Conservation (phyloP, 2,888 invertebrate genomes). For the Lymantria monacha region DNA sequence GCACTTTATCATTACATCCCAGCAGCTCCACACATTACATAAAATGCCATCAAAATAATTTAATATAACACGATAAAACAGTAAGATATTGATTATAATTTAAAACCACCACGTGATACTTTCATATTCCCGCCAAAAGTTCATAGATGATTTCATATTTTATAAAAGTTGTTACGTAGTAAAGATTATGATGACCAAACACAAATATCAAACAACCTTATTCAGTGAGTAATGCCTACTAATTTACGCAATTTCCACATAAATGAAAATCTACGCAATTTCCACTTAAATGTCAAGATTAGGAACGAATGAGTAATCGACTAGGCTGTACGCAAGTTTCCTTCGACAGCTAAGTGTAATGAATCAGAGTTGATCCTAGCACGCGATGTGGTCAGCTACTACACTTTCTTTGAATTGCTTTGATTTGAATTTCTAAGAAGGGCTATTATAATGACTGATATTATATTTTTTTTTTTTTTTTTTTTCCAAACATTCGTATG, state of each 20-base stretch:
- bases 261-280: conserved; percentile 16
- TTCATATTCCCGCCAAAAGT: too few relatives aligned
- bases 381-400: conserved; percentile 33
- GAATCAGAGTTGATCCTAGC: conserved; percentile 21
- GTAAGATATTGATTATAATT: too few relatives aligned
- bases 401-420: conserved; percentile 1
- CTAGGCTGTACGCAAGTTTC: conserved; percentile 16
- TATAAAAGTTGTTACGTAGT: too few relatives aligned
- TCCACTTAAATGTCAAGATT: conserved; percentile 19
- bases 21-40: too few relatives aligned
- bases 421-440: background rate
- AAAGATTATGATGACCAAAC: background rate
- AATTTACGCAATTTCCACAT: background rate
- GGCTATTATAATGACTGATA: too few relatives aligned
- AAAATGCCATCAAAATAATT: too few relatives aligned
- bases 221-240: background rate
- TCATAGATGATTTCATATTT: too few relatives aligned
- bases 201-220: background rate
- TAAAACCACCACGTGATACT: too few relatives aligned
- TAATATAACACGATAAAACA: too few relatives aligned
- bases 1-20: too few relatives aligned
- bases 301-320: conserved; percentile 20
- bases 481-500: too few relatives aligned
- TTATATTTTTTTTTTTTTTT: too few relatives aligned
- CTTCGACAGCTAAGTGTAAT: conserved; percentile 18